A percentile compares a stretch with the other conserved stretches of the same genome.
phyloP scores from a whole-genome alignment of 2,888 invertebrate genomes.

The Pherbina coryleti region DNA sequence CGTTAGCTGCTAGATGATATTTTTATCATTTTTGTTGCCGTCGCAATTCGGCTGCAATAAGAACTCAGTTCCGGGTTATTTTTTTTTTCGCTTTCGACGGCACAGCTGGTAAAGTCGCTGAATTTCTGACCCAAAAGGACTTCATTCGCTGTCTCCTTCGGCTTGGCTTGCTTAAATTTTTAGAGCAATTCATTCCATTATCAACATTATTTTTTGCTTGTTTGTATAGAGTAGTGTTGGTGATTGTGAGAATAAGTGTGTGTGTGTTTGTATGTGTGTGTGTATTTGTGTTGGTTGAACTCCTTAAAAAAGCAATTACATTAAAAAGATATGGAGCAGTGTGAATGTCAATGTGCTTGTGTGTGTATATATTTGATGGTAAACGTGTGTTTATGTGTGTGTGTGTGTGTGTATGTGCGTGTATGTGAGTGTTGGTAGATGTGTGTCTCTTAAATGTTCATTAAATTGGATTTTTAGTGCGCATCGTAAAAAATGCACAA shows the following conservation, averaged over 20 bases:
- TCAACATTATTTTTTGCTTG: slow-evolving; percentile 24
- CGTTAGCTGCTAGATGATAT: not conserved
- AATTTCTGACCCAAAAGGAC: slow-evolving; percentile 25
- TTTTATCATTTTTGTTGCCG: not conserved
- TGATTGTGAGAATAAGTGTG: slow-evolving; percentile 14
- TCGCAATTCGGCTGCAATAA: not conserved
- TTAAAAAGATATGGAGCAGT: slow-evolving; percentile 61
- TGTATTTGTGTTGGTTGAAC: slow-evolving; percentile 36
- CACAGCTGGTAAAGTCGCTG: slow-evolving; percentile 9
- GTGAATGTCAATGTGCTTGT: slow-evolving; percentile 37
- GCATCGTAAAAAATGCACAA: slow-evolving; percentile 58
- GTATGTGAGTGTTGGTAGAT: slow-evolving; percentile 33
- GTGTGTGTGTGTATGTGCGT: slow-evolving; percentile 49
- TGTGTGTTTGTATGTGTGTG: slow-evolving; percentile 23
- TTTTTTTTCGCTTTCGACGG: not conserved
- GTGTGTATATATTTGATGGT: slow-evolving; percentile 24
- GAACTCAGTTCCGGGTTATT: not conserved
- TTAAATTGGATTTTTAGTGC: slow-evolving; percentile 67
- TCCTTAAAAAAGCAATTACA: slow-evolving; percentile 66
- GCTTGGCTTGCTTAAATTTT: slow-evolving; percentile 4
- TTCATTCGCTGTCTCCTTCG: slow-evolving; percentile 2
- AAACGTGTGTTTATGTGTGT: slow-evolving; percentile 15
- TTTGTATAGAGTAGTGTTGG: not conserved
- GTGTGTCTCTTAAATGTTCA: slow-evolving; percentile 66
- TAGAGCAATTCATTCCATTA: slow-evolving; percentile 29